These are phyloP conservation scores for Crenuchus spilurus DNA, from an alignment of 2,797 vertebrate genomes.

Conservation along the genomic window DNA sequence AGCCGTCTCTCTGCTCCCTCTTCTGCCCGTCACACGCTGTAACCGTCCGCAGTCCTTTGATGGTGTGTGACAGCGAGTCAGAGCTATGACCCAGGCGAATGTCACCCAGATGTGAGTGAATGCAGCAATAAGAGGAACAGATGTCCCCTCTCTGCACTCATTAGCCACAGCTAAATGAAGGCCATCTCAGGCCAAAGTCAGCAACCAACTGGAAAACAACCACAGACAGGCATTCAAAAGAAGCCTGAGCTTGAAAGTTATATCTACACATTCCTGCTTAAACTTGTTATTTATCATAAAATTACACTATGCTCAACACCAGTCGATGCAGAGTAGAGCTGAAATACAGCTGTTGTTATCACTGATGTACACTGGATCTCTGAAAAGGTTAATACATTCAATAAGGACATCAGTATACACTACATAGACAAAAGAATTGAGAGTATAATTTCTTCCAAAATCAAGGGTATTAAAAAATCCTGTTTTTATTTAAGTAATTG, in stretches of 20 bases:
- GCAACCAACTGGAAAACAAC: background rate
- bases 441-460: too few species aligned
- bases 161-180: slow-evolving; percentile 39
- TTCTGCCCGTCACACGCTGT: slow-evolving; percentile 47
- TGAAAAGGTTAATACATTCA: too few species aligned
- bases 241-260: background rate
- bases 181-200: slow-evolving; percentile 32
- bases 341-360: too few species aligned
- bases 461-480: too few species aligned
- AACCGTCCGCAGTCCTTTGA: slow-evolving; percentile 47
- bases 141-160: slow-evolving; percentile 48
- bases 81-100: slow-evolving; percentile 42
- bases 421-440: too few species aligned
- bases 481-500: too few species aligned
- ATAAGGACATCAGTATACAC: too few species aligned
- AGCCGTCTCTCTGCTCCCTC: slow-evolving; percentile 11
- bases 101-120: slow-evolving; percentile 54
- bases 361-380: too few species aligned
- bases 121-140: slow-evolving; percentile 60
- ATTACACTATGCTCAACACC: too few species aligned
- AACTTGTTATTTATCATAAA: too few species aligned
- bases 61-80: slow-evolving; percentile 62
- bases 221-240: background rate
- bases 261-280: slow-evolving; percentile 6
- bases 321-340: too few species aligned